phyloP scores from a whole-genome alignment of 1,140 invertebrate genomes.

The Drosophila nikananu region DNA sequence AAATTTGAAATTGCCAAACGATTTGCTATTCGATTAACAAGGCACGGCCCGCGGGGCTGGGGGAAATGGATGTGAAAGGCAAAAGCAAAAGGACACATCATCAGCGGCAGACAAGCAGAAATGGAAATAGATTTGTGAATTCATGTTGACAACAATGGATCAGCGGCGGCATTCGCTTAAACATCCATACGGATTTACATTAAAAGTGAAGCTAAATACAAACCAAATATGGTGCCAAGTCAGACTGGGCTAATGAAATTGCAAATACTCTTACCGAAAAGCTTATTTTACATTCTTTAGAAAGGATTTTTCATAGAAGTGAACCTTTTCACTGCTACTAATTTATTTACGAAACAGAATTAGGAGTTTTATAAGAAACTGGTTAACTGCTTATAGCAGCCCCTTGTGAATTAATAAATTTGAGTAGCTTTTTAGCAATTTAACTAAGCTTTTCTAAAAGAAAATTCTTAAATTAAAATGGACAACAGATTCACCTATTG shows the following conservation, averaged over 20 bases:
- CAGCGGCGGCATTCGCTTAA: conserved; percentile 36
- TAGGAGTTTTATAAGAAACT: neutral
- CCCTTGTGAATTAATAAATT: neutral
- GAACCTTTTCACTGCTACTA: neutral
- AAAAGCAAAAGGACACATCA: conserved; percentile 20
- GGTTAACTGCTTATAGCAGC: neutral
- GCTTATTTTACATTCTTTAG: neutral
- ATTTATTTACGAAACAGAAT: neutral
- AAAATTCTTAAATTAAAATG: conserved; percentile 26
- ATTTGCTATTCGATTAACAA: conserved; percentile 80
- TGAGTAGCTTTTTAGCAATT: neutral
- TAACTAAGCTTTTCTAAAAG: neutral
- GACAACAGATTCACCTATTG: conserved; percentile 29
- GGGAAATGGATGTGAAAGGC: conserved; percentile 21
- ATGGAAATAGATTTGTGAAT: conserved; percentile 80
- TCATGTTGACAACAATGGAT: conserved; percentile 76
- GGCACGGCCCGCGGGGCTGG: conserved; percentile 44
- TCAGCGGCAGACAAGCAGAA: conserved; percentile 61
- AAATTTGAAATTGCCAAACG: conserved; percentile 79
- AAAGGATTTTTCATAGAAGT: neutral
- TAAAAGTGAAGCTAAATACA: conserved; percentile 54
- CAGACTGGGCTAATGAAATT: neutral
- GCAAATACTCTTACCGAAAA: conserved; percentile 20
- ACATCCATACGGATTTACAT: conserved; percentile 45
- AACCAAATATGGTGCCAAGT: conserved; percentile 13